Percentiles rank a stretch among this genome's conserved stretches.
phyloP scores from a whole-genome alignment of 2,888 invertebrate species.

The Cosmorhoe ocellata region DNA sequence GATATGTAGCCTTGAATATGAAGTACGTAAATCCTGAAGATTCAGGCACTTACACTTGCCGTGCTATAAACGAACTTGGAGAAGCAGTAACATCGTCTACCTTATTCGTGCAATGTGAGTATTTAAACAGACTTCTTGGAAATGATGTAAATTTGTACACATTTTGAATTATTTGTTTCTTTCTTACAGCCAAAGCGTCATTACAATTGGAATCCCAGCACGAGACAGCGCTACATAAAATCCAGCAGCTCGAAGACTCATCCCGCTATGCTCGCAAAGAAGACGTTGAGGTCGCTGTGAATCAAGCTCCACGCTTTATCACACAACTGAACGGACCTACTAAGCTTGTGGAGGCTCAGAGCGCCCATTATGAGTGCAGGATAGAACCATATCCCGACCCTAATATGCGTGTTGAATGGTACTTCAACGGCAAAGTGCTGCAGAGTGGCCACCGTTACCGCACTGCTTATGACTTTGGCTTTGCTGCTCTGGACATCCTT shows the following conservation, averaged over 20 bases:
- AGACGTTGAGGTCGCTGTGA: slow-evolving; percentile 90
- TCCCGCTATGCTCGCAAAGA: slow-evolving; percentile 90
- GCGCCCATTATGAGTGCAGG: slow-evolving; percentile 95
- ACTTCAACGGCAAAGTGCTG: slow-evolving; percentile 94
- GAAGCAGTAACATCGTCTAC: slow-evolving; percentile 98
- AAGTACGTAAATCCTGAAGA: slow-evolving; percentile 97
- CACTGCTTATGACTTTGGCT: slow-evolving; percentile 98
- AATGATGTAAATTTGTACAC: not conserved
- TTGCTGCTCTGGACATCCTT: slow-evolving; percentile 96
- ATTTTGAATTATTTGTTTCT: not conserved
- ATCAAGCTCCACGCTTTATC: slow-evolving; percentile 92
- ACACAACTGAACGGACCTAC: slow-evolving; percentile 93
- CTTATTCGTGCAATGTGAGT: slow-evolving; percentile 92
- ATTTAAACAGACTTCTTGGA: not conserved
- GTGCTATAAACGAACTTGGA: slow-evolving; percentile 95
- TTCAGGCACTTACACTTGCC: slow-evolving; percentile 97
- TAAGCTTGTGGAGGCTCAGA: slow-evolving; percentile 93
- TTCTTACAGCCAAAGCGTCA: slow-evolving; percentile 88
- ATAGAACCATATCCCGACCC: slow-evolving; percentile 96
- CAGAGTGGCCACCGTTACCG: slow-evolving; percentile 95
- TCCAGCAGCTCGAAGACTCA: slow-evolving; percentile 92
- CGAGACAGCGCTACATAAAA: slow-evolving; percentile 93
- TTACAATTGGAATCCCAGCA: slow-evolving; percentile 94
- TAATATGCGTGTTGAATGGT: slow-evolving; percentile 95
- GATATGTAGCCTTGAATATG: slow-evolving; percentile 97